Evolutionary conservation across 2,797 vertebrate genomes (phyloP).

Genomic region (Syncerus caffer): DNA sequence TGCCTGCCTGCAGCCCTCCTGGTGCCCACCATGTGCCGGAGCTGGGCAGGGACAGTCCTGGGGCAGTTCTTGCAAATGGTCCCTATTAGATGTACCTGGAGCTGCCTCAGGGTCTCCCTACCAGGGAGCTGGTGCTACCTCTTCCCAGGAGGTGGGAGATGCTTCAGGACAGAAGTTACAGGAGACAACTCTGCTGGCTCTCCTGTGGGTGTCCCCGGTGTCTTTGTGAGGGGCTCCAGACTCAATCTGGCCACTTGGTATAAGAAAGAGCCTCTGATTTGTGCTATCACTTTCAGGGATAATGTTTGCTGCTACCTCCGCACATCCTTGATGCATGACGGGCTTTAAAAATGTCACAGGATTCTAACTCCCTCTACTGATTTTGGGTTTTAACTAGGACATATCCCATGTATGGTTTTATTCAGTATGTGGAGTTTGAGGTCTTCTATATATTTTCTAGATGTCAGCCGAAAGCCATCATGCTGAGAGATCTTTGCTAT

Average conservation of each 20-base stretch:
- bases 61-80: not conserved
- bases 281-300: not conserved
- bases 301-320: rapidly evolving
- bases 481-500: not conserved
- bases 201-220: not conserved
- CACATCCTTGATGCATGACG: not conserved
- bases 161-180: not conserved
- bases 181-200: not conserved
- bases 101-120: not conserved
- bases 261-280: not conserved
- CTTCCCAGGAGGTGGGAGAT: not conserved
- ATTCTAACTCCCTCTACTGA: not conserved
- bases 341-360: not conserved
- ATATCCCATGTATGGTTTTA: not conserved
- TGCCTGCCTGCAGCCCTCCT: not conserved
- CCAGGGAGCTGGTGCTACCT: rapidly evolving
- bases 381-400: not conserved
- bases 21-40: no score
- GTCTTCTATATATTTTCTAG: not conserved
- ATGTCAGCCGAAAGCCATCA: not conserved
- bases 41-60: not conserved
- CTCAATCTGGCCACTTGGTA: not conserved
- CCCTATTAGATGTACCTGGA: not conserved
- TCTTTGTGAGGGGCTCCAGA: not conserved
- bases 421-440: not conserved